A percentile compares a stretch with the other conserved stretches of the same genome.
phyloP scores from a whole-genome alignment of 2,797 vertebrate species.

The Triplophysa bombifrons region DNA sequence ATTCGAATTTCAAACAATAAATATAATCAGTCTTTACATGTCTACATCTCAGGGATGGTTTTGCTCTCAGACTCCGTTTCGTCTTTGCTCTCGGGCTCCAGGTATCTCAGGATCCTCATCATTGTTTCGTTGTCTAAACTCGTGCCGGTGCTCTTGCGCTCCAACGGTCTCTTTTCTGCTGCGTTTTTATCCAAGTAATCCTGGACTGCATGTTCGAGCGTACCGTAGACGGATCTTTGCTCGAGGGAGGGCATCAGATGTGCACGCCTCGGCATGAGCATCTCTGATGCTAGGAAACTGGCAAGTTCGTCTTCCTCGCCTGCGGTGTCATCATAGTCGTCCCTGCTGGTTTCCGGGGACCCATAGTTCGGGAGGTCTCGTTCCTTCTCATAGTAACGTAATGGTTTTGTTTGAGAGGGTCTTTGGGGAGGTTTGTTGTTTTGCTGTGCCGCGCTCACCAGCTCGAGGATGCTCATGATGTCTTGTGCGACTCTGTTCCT shows the following conservation, averaged over 20 bases:
- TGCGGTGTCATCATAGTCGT: constrained; percentile 77
- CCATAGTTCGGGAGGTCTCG: constrained; percentile 68
- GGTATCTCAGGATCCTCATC: constrained; percentile 86
- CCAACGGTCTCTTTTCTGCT: constrained; percentile 74
- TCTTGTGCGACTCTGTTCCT: constrained; percentile 79
- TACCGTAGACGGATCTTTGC: constrained; percentile 69
- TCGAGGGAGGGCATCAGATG: constrained; percentile 58
- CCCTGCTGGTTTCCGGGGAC: constrained; percentile 69
- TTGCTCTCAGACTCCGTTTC: constrained; percentile 78
- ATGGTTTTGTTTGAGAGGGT: constrained; percentile 74
- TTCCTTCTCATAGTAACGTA: constrained; percentile 68
- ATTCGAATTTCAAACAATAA: constrained; percentile 56
- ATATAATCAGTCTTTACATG: constrained; percentile 46
- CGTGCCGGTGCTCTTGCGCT: constrained; percentile 64
- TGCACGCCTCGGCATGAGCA: constrained; percentile 74
- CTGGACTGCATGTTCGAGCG: constrained; percentile 79
- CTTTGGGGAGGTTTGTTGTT: constrained; percentile 72
- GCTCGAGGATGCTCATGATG: constrained; percentile 85
- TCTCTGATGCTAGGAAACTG: constrained; percentile 82
- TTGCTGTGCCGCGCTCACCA: constrained; percentile 72
- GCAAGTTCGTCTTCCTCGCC: constrained; percentile 84
- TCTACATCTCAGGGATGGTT: constrained; percentile 76
- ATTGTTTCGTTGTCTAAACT: constrained; percentile 84
- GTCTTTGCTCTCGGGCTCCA: constrained; percentile 86
- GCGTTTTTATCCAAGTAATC: constrained; percentile 78